Evolutionary conservation across 1,140 invertebrate species (phyloP).

Genomic region (Proales similis): DNA sequence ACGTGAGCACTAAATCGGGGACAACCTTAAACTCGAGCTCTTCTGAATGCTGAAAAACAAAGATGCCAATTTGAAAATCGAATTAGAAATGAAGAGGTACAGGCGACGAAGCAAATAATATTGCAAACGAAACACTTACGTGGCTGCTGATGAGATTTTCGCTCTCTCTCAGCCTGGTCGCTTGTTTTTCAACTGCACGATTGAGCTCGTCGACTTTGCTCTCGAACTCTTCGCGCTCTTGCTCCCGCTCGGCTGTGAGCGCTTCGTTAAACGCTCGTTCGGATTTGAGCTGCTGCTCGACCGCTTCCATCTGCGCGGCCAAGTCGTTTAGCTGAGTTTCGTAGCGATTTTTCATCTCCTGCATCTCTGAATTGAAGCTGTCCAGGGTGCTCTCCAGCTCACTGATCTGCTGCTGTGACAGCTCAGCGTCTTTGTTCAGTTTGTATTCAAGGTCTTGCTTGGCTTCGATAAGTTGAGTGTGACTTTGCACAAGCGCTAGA

Average conservation of each 20-base stretch:
- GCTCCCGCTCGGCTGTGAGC: conserved; percentile 28
- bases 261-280: conserved; percentile 28
- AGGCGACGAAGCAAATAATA: too few relatives aligned
- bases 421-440: conserved; percentile 21
- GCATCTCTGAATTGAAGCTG: conserved; percentile 11
- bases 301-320: conserved; percentile 18
- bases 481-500: too few relatives aligned
- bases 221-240: conserved; percentile 36
- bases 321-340: conserved; percentile 29
- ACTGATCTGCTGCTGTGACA: conserved; percentile 35
- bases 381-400: conserved; percentile 28
- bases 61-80: not conserved
- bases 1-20: too few relatives aligned
- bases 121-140: conserved; percentile 7
- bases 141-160: conserved; percentile 10
- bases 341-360: conserved; percentile 8
- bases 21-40: conserved; percentile 23
- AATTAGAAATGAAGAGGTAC: not conserved
- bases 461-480: too few relatives aligned
- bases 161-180: not conserved
- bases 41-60: not conserved
- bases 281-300: conserved; percentile 30
- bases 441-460: conserved; percentile 36
- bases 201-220: conserved; percentile 19
- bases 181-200: not conserved